These are phyloP conservation scores for Harpagoxenus sublaevis DNA, from an alignment of 2,888 invertebrate genomes.

Conservation along the genomic window DNA sequence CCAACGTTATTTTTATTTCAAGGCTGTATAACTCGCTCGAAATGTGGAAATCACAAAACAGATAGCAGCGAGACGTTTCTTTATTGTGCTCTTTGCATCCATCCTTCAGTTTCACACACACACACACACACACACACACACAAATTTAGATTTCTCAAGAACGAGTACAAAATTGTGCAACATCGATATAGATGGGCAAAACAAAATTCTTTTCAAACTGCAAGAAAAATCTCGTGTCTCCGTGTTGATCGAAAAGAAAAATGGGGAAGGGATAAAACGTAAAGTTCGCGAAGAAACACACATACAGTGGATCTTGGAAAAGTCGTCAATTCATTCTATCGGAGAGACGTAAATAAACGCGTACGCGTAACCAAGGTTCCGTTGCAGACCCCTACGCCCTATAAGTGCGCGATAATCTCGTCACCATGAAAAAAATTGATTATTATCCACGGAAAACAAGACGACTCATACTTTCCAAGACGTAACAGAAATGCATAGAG, in stretches of 20 bases:
- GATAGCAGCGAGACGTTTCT: background rate
- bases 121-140: too few relatives aligned
- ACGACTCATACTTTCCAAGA: background rate
- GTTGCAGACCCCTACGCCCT: background rate
- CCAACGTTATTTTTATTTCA: conserved; percentile 44
- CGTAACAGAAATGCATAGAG: background rate
- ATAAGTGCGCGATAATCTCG: conserved; percentile 23
- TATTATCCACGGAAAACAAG: background rate
- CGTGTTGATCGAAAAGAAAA: background rate
- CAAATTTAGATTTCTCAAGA: conserved; percentile 16
- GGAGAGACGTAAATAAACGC: conserved; percentile 37
- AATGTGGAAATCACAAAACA: conserved; percentile 35
- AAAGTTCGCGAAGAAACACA: background rate
- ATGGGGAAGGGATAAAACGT: background rate
- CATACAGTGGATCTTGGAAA: background rate
- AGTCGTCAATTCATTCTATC: conserved; percentile 13
- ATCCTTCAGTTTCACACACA: background rate
- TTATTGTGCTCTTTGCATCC: background rate
- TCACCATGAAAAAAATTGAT: background rate
- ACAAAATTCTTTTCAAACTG: background rate
- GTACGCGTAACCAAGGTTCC: background rate
- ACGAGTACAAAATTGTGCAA: background rate
- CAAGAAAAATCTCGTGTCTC: background rate
- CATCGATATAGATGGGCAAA: background rate
- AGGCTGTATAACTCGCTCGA: conserved; percentile 29